Evolutionary conservation across 1,140 invertebrate species (phyloP).

Genomic region (Cydia fagiglandana): DNA sequence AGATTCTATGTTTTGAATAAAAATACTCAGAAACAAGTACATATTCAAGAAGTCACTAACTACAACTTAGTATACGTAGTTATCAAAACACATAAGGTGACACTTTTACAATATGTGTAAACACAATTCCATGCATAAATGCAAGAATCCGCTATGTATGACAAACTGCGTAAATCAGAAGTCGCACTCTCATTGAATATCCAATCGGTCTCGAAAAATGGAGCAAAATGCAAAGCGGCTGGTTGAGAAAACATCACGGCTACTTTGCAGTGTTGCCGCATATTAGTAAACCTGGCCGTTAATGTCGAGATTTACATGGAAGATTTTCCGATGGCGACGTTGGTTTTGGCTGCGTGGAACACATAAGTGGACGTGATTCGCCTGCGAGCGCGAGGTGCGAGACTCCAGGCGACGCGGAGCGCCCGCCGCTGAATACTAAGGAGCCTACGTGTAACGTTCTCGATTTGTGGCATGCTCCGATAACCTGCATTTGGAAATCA

Average conservation of each 20-base stretch:
- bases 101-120: neutral
- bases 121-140: neutral
- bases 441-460: constrained; percentile 65
- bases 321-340: constrained; percentile 69
- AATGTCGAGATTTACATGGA: constrained; percentile 76
- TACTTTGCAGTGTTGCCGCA: constrained; percentile 66
- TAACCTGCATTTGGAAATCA: constrained; percentile 77
- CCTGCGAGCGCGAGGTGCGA: constrained; percentile 59
- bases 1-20: too few relatives aligned
- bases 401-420: constrained; percentile 59
- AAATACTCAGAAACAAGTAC: too few relatives aligned
- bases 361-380: constrained; percentile 76
- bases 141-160: neutral
- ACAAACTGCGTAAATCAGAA: constrained; percentile 1
- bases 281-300: constrained; percentile 69
- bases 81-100: neutral
- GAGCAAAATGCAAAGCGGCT: constrained; percentile 25
- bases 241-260: constrained; percentile 23
- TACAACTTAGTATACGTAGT: neutral
- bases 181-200: neutral
- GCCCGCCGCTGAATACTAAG: constrained; percentile 70
- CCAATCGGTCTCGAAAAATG: neutral
- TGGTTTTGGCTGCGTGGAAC: constrained; percentile 78
- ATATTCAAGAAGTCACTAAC: too few relatives aligned
- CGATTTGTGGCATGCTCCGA: constrained; percentile 75